Percentiles rank a stretch among this genome's conserved stretches.
These are phyloP conservation scores for Epicampocera succincta DNA, from an alignment of 2,888 invertebrate genomes.

Conservation along the genomic window DNA sequence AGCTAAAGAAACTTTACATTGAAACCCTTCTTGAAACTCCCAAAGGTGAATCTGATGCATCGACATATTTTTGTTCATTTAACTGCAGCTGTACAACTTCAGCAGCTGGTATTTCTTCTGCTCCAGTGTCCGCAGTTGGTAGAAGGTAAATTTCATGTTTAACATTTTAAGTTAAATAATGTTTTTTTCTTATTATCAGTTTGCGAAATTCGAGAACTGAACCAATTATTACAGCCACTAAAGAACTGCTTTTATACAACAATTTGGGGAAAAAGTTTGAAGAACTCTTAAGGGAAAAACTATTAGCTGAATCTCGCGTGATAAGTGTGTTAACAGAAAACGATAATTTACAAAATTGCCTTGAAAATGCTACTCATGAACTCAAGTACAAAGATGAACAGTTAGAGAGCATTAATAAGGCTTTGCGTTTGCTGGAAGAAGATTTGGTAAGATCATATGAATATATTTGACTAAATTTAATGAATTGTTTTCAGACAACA, in stretches of 20 bases:
- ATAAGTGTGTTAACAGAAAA: conserved; percentile 81
- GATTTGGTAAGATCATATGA: conserved; percentile 83
- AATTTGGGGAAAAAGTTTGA: conserved; percentile 80
- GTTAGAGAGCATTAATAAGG: conserved; percentile 82
- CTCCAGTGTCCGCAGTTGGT: conserved; percentile 72
- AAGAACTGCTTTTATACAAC: conserved; percentile 80
- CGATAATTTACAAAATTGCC: conserved; percentile 81
- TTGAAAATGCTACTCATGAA: conserved; percentile 83
- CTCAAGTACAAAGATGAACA: conserved; percentile 83
- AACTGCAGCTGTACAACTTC: conserved; percentile 77
- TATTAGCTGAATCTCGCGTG: conserved; percentile 79
- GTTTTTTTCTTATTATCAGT: conserved; percentile 56
- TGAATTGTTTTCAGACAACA: conserved; percentile 77
- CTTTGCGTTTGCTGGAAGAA: conserved; percentile 84
- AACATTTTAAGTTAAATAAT: neutral
- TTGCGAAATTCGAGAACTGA: conserved; percentile 74
- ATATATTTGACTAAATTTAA: too few relatives aligned
- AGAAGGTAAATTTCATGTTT: conserved; percentile 66
- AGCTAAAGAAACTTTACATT: conserved; percentile 83
- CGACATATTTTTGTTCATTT: conserved; percentile 12
- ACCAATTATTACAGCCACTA: conserved; percentile 72
- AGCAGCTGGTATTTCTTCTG: conserved; percentile 77
- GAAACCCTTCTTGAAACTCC: conserved; percentile 63
- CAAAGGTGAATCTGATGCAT: conserved; percentile 18
- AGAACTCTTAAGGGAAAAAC: conserved; percentile 79